Percentiles rank a stretch among this genome's conserved stretches.
These are phyloP conservation scores for Hoplodrina ambigua DNA, from an alignment of 2,888 invertebrate species.

Conservation along the genomic window DNA sequence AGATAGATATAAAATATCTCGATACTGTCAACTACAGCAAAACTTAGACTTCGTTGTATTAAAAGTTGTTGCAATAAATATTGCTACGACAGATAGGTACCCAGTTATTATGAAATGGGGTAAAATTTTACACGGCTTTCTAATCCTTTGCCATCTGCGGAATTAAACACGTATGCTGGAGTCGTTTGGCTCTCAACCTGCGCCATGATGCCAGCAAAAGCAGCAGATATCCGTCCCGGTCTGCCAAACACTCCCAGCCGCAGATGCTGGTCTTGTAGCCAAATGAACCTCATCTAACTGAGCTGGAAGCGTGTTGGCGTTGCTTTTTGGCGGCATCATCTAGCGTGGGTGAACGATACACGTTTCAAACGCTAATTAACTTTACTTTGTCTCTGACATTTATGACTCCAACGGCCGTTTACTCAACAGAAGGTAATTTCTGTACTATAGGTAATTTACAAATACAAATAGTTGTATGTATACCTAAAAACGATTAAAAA, in stretches of 20 bases:
- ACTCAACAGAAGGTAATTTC: conserved; percentile 19
- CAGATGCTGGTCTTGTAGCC: conserved; percentile 77
- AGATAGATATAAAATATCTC: conserved; percentile 34
- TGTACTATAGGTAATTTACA: not conserved
- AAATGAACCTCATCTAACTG: conserved; percentile 79
- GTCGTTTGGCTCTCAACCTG: conserved; percentile 77
- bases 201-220: conserved; percentile 76
- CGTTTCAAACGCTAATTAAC: conserved; percentile 51
- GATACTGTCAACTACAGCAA: conserved; percentile 22
- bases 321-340: conserved; percentile 71
- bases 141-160: conserved; percentile 71
- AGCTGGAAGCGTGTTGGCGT: conserved; percentile 69
- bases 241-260: conserved; percentile 77
- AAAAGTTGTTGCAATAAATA: not conserved
- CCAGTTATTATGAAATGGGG: conserved; percentile 9
- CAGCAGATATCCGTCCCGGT: conserved; percentile 69
- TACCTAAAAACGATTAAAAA: conserved; percentile 20
- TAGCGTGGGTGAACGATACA: conserved; percentile 33
- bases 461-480: conserved; percentile 18
- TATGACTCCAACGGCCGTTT: conserved; percentile 39
- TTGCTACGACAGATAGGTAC: not conserved
- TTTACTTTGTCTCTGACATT: conserved; percentile 46
- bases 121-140: conserved; percentile 49
- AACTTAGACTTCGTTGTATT: conserved; percentile 4
- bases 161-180: conserved; percentile 72